These are phyloP conservation scores for Tringa solitaria DNA, from an alignment of 2,113 vertebrate genomes.

Conservation along the genomic window DNA sequence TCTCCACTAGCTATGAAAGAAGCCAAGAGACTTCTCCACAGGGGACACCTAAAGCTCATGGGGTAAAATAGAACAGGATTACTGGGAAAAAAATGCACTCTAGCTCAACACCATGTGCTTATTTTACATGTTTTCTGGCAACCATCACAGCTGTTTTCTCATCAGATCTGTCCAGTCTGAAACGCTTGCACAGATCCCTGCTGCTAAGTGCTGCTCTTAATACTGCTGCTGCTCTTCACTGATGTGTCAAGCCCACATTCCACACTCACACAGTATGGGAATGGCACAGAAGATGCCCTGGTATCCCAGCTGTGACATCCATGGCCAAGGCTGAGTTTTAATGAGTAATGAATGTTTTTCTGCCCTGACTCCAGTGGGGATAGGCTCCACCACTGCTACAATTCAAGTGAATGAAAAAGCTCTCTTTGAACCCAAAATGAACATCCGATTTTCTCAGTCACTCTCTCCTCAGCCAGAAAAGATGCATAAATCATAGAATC, in stretches of 20 bases:
- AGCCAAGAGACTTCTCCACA: background rate
- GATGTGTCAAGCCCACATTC: background rate
- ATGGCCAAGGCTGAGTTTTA: background rate
- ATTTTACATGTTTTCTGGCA: background rate
- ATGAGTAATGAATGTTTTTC: background rate
- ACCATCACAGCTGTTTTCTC: background rate
- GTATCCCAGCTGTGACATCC: background rate
- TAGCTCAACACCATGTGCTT: background rate
- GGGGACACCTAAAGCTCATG: background rate
- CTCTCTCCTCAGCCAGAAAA: background rate
- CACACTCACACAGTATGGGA: accelerated
- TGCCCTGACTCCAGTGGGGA: background rate
- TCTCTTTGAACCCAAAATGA: background rate
- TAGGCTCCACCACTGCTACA: background rate
- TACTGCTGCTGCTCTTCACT: background rate
- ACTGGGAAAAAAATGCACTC: background rate
- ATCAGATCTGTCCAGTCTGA: background rate
- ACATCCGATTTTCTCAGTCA: background rate
- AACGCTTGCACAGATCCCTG: background rate
- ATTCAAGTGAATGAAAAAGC: background rate
- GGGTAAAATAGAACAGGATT: background rate
- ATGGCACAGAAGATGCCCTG: background rate
- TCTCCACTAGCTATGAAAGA: background rate
- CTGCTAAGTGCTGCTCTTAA: background rate
- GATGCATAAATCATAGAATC: background rate